Base-by-base conservation (phyloP, 2,797 vertebrate species). In the Periparus ater region DNA sequence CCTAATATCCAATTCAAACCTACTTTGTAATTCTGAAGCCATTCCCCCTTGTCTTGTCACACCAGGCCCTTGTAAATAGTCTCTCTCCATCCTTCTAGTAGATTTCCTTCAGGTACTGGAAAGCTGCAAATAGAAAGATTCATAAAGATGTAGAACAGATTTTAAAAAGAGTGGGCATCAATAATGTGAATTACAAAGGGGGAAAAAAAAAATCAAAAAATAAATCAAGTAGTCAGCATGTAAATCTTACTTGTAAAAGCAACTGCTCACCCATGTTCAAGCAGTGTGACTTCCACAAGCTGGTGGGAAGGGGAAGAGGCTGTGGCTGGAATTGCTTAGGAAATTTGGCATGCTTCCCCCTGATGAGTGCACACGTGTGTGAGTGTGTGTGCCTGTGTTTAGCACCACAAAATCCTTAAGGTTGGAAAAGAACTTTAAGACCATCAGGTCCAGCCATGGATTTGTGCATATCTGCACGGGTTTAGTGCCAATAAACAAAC, bases 341-440 rank as follows among this genome's bases (percentile, higher is more conserved):
- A 30, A 61, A 38, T 48, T 9, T 36, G 45, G 11, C 9, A 3
- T 36, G 13, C 8, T n/a, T 63, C 17, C 26, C 11, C 20, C 16
- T 29, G 15, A 13, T 40, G 5, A 16, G 36, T 16, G 11, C 2
- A 34, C 10, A 30, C 2, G 2, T 12, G 11, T 11, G 11, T 48
- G 8, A 38, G 12, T 29, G 15, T 26, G 14, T 32, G 19, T 32
- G 10, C 2, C 7, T 76, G 40, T 40, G 16, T 25, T 3, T 2
- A 26, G 3, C 42, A 60, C 3, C 40, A 21, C 10, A 36, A 30
- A 42, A 54, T 7, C 19, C 50, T 21, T 34, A 7, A 60, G 16
- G 6, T 2, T 36, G 34, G 18, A 36, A 47, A 66, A 60, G 13
- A 36, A 2, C 30, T 23, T 36, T 20, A 17, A 45, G 58, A 27